Percentiles rank a stretch among this genome's conserved stretches.
Evolutionary conservation across 2,888 invertebrate genomes (phyloP).

Genomic region (Adelognathus sp.): DNA sequence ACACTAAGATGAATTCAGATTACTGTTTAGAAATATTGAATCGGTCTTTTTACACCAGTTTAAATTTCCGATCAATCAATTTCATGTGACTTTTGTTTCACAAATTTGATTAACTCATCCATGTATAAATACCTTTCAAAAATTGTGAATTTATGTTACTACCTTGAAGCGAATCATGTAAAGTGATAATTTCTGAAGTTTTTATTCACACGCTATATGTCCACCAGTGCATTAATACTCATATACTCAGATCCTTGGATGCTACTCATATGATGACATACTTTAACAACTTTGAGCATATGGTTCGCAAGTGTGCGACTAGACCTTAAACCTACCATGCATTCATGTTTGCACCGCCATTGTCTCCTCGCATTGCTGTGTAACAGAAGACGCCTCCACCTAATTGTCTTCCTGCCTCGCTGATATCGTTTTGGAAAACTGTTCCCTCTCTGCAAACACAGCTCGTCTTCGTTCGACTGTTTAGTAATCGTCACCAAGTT

Average conservation of each 20-base stretch:
- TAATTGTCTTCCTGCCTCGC: constrained; percentile 44
- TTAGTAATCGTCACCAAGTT: constrained; percentile 37
- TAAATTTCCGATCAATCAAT: too few relatives aligned
- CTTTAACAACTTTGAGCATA: constrained; percentile 36
- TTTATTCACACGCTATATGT: neutral
- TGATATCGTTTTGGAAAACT: constrained; percentile 36
- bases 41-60: too few relatives aligned
- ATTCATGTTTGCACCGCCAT: constrained; percentile 32
- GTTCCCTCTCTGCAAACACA: neutral
- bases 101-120: too few relatives aligned
- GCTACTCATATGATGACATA: constrained; percentile 6
- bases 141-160: too few relatives aligned
- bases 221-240: neutral
- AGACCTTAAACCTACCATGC: neutral
- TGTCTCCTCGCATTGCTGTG: constrained; percentile 44
- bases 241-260: constrained; percentile 25
- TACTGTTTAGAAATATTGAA: too few relatives aligned
- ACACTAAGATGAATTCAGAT: too few relatives aligned
- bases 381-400: constrained; percentile 33
- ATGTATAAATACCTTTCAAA: too few relatives aligned
- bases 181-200: too few relatives aligned
- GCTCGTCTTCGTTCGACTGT: constrained; percentile 10
- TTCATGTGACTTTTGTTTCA: too few relatives aligned
- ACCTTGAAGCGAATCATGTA: too few relatives aligned
- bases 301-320: constrained; percentile 12